Evolutionary conservation across 2,797 vertebrate genomes (phyloP).

Genomic region (Syndactyla subalaris): DNA sequence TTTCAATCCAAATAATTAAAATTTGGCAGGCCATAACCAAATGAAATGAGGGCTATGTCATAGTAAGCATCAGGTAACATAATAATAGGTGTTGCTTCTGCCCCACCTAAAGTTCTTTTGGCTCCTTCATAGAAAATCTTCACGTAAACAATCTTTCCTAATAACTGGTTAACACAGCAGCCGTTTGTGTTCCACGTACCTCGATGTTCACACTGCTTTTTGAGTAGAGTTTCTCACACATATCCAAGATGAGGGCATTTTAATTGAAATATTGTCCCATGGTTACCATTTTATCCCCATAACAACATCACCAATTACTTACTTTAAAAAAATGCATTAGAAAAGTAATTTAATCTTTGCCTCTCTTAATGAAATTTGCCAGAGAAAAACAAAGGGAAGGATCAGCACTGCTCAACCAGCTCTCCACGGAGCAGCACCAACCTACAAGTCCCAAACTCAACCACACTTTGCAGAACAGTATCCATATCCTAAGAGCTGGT

Average conservation of each 20-base stretch:
- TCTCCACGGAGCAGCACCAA: not conserved
- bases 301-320: constrained; percentile 57
- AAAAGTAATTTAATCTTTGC: constrained; percentile 63
- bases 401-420: not conserved
- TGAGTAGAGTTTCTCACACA: constrained; percentile 15
- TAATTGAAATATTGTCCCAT: constrained; percentile 35
- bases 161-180: not conserved
- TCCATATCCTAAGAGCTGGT: not conserved
- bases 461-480: not conserved
- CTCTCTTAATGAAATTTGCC: constrained; percentile 58
- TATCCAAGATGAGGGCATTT: constrained; percentile 13
- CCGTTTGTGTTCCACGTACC: not conserved
- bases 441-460: not conserved
- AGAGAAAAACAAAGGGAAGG: constrained; percentile 44
- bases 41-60: constrained; percentile 13
- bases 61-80: constrained; percentile 37
- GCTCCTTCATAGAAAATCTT: constrained; percentile 52
- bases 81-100: constrained; percentile 55
- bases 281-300: constrained; percentile 50
- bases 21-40: constrained; percentile 36
- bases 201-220: not conserved
- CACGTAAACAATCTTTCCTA: constrained; percentile 48
- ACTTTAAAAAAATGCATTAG: constrained; percentile 56
- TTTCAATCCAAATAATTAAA: constrained; percentile 40
- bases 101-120: constrained; percentile 61